Percentiles rank a stretch among this genome's conserved stretches.
phyloP scores from a whole-genome alignment of 2,888 invertebrate species.

The Melanostoma mellinum region DNA sequence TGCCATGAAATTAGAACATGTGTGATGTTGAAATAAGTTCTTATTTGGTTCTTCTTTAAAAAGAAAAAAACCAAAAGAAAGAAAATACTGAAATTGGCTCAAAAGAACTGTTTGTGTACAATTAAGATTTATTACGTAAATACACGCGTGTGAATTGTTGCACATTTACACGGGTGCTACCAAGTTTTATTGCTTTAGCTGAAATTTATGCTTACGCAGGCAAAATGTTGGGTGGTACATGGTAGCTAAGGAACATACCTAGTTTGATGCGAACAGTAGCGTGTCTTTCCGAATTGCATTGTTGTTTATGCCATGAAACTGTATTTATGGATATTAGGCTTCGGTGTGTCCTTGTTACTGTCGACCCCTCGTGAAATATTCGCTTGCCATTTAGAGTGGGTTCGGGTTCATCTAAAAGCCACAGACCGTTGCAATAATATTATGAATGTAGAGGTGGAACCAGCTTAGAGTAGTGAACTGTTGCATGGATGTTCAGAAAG shows the following conservation, averaged over 20 bases:
- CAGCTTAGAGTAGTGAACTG: too few species aligned
- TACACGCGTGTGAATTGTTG: conserved; percentile 64
- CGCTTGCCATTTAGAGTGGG: too few species aligned
- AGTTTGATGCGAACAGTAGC: conserved; percentile 10
- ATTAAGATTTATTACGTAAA: conserved; percentile 51
- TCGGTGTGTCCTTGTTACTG: not conserved
- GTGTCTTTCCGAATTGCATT: not conserved
- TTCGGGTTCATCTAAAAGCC: too few species aligned
- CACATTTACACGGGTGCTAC: conserved; percentile 43
- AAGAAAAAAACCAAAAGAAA: not conserved
- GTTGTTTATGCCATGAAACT: not conserved
- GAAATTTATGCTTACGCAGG: conserved; percentile 29
- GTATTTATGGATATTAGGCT: not conserved
- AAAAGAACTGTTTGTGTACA: conserved; percentile 27
- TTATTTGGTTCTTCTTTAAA: not conserved
- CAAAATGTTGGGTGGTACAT: conserved; percentile 5
- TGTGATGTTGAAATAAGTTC: conserved; percentile 19
- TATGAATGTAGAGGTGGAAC: too few species aligned
- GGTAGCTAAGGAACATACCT: not conserved
- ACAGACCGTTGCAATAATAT: too few species aligned
- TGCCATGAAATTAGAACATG: conserved; percentile 50
- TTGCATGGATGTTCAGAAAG: too few species aligned
- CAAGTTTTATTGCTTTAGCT: conserved; percentile 24
- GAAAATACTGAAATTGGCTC: conserved; percentile 23
- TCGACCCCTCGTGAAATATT: too few species aligned